These are phyloP conservation scores for Tenodera sinensis DNA, from an alignment of 2,888 invertebrate genomes.

Conservation along the genomic window DNA sequence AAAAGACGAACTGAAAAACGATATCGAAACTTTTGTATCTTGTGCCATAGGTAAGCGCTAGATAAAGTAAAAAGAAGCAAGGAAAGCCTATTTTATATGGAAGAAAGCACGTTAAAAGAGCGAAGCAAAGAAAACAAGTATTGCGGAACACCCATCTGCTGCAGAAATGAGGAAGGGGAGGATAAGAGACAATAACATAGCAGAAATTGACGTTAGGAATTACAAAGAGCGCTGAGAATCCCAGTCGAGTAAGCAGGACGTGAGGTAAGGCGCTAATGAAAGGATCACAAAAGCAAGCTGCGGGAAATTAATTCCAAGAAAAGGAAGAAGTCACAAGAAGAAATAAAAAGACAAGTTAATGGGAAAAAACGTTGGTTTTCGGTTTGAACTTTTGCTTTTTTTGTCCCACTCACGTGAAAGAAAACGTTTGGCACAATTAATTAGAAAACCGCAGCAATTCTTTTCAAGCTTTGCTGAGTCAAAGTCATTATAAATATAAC, in stretches of 20 bases:
- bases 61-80: neutral
- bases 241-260: neutral
- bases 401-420: neutral
- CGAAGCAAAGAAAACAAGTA: neutral
- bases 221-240: neutral
- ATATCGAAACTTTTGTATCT: too few species aligned
- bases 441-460: conserved; percentile 4
- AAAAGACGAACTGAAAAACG: too few species aligned
- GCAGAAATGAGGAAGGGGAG: neutral
- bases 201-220: conserved; percentile 14
- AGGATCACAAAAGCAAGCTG: neutral
- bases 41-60: too few species aligned
- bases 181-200: conserved; percentile 10
- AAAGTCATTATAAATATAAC: neutral
- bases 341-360: neutral
- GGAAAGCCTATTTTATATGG: neutral
- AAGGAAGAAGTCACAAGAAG: neutral
- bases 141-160: neutral
- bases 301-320: conserved; percentile 13
- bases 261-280: conserved; percentile 3
- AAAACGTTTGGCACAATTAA: conserved; percentile 16
- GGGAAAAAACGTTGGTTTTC: neutral
- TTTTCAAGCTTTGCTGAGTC: neutral
- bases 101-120: neutral
- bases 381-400: neutral